Percentiles rank a stretch among this genome's conserved stretches.
Evolutionary conservation across 1,140 invertebrate species (phyloP).

Genomic region (Drosophila miranda): DNA sequence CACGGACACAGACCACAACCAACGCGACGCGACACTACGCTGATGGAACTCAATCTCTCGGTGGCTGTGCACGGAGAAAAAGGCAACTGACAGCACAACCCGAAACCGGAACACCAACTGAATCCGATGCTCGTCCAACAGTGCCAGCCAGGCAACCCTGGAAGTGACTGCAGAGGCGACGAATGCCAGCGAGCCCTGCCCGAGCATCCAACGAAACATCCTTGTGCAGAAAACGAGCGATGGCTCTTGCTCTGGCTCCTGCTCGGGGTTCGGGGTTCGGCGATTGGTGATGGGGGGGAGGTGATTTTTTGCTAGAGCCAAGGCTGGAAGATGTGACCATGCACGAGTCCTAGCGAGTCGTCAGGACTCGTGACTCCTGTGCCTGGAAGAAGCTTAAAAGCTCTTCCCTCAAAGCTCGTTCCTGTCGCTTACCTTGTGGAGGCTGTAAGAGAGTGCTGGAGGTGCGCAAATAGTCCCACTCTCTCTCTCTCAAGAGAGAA

Average conservation of each 20-base stretch:
- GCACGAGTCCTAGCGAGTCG: constrained; percentile 36
- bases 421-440: constrained; percentile 3
- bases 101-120: constrained; percentile 83
- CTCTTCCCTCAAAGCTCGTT: constrained; percentile 33
- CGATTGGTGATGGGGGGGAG: too few species aligned
- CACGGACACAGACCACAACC: constrained; percentile 39
- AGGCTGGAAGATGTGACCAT: constrained; percentile 36
- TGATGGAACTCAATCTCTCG: constrained; percentile 39
- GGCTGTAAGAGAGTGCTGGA: constrained; percentile 35
- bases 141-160: constrained; percentile 68
- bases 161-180: constrained; percentile 61
- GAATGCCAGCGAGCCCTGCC: constrained; percentile 30
- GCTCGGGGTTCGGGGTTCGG: too few species aligned
- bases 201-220: constrained; percentile 40
- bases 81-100: constrained; percentile 83
- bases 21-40: constrained; percentile 57
- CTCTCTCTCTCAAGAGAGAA: neutral
- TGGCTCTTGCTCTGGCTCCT: neutral
- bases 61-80: constrained; percentile 72
- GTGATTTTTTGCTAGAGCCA: constrained; percentile 18
- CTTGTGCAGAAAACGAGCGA: constrained; percentile 41
- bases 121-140: constrained; percentile 69
- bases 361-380: constrained; percentile 41
- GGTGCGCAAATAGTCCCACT: constrained; percentile 16
- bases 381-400: constrained; percentile 44